phyloP scores from a whole-genome alignment of 2,888 invertebrate genomes.

The Melitaea athalia region DNA sequence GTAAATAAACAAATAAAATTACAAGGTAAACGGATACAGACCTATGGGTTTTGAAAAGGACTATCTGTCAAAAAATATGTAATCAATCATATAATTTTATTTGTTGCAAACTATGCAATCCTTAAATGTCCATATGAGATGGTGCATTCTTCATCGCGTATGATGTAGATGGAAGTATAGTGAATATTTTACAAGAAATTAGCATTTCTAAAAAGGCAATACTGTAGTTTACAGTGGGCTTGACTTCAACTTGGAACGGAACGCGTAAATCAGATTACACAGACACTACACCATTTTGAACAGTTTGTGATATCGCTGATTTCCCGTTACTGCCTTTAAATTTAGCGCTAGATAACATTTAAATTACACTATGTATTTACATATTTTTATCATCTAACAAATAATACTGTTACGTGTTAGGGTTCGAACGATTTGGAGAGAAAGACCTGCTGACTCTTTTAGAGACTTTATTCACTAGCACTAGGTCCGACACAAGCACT shows the following conservation, averaged over 20 bases:
- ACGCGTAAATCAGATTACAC: constrained; percentile 75
- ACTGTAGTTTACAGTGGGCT: constrained; percentile 53
- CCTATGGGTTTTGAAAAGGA: neutral
- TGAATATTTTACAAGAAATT: constrained; percentile 65
- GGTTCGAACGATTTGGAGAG: no score
- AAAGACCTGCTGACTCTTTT: no score
- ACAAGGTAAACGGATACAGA: no score
- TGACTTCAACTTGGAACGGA: constrained; percentile 56
- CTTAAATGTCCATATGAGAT: neutral
- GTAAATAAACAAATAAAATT: no score
- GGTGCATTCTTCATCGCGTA: constrained; percentile 20
- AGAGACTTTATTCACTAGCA: no score
- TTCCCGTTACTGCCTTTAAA: constrained; percentile 41
- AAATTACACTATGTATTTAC: constrained; percentile 12
- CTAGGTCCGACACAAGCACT: no score
- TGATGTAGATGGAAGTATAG: constrained; percentile 42
- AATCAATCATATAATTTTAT: no score
- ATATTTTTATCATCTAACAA: constrained; percentile 6
- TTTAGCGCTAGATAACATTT: constrained; percentile 32
- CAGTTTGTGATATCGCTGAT: constrained; percentile 55
- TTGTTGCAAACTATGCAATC: neutral
- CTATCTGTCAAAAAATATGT: no score
- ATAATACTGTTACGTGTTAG: neutral
- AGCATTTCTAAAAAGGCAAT: constrained; percentile 70
- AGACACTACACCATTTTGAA: constrained; percentile 70